phyloP scores from a whole-genome alignment of 2,797 vertebrate species.

The Neolamprologus multifasciatus region DNA sequence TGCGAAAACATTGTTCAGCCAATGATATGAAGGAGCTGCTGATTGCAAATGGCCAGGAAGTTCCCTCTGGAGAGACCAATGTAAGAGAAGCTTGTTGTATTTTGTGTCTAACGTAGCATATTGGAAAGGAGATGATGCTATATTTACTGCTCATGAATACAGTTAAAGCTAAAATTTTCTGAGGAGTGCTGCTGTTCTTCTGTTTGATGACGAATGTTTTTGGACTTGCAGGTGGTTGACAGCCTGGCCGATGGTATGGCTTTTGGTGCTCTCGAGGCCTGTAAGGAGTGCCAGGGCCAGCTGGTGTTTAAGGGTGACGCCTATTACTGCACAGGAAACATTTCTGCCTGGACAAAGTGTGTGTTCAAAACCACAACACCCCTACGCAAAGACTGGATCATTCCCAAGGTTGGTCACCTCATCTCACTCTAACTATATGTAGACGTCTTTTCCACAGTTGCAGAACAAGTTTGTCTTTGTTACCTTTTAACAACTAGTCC shows the following conservation, averaged over 20 bases:
- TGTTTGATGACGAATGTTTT: not conserved
- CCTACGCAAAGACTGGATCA: slow-evolving; percentile 85
- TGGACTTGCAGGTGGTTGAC: slow-evolving; percentile 83
- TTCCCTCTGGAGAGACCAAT: slow-evolving; percentile 93
- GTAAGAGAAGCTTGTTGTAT: slow-evolving; percentile 68
- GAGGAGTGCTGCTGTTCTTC: not conserved
- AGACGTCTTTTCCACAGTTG: not conserved
- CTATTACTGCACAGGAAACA: slow-evolving; percentile 90
- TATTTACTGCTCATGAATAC: not conserved
- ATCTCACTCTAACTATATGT: not conserved
- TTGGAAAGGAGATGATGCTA: not conserved
- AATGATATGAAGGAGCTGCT: slow-evolving; percentile 96
- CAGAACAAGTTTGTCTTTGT: not conserved
- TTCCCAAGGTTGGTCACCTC: slow-evolving; percentile 81
- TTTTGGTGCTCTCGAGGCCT: slow-evolving; percentile 87
- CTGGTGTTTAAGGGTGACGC: slow-evolving; percentile 90
- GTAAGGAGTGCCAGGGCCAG: slow-evolving; percentile 86
- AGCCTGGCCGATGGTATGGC: slow-evolving; percentile 89
- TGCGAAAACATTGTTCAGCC: slow-evolving; percentile 86
- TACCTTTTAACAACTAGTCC: not conserved
- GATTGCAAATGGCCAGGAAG: slow-evolving; percentile 90
- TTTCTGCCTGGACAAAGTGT: slow-evolving; percentile 98
- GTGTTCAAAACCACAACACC: slow-evolving; percentile 86
- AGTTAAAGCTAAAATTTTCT: not conserved
- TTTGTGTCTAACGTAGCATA: not conserved